These are phyloP conservation scores for Parazoanthus darwini DNA, from an alignment of 92 coral and sea anemone genomes.

Conservation along the genomic window DNA sequence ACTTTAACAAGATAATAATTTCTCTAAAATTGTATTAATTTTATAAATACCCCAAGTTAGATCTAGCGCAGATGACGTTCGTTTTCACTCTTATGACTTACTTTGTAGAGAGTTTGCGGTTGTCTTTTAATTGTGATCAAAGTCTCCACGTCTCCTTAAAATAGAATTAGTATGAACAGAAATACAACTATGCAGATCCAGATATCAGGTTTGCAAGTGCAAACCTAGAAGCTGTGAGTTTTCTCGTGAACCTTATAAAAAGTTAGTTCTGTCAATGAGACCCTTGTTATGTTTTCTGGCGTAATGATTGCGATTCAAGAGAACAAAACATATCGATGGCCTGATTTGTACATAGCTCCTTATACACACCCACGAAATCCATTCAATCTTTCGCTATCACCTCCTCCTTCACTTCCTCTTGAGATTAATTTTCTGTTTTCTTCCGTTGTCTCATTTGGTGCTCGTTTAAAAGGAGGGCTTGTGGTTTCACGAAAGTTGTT, in stretches of 20 bases:
- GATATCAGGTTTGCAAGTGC: not conserved
- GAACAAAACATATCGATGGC: not conserved
- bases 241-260: not conserved
- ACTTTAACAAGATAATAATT: conserved; percentile 14
- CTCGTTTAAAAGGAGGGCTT: not conserved
- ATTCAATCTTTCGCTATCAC: not conserved
- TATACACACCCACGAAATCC: not conserved
- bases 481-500: conserved; percentile 24
- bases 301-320: not conserved
- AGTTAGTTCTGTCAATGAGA: not conserved
- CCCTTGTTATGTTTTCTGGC: not conserved
- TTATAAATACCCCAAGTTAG: conserved; percentile 18
- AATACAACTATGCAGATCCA: not conserved
- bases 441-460: conserved; percentile 12
- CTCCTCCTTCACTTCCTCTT: conserved; percentile 19
- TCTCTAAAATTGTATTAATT: conserved; percentile 16
- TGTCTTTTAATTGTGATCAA: conserved; percentile 9
- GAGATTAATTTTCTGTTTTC: conserved; percentile 19
- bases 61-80: conserved; percentile 9
- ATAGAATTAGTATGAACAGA: no score
- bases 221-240: not conserved
- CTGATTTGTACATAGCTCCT: not conserved
- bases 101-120: conserved; percentile 11
- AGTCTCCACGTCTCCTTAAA: conserved; percentile 11
- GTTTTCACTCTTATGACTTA: not conserved